Conservation (phyloP, 2,113 vertebrate genomes). For the Lophotis ruficrista region DNA sequence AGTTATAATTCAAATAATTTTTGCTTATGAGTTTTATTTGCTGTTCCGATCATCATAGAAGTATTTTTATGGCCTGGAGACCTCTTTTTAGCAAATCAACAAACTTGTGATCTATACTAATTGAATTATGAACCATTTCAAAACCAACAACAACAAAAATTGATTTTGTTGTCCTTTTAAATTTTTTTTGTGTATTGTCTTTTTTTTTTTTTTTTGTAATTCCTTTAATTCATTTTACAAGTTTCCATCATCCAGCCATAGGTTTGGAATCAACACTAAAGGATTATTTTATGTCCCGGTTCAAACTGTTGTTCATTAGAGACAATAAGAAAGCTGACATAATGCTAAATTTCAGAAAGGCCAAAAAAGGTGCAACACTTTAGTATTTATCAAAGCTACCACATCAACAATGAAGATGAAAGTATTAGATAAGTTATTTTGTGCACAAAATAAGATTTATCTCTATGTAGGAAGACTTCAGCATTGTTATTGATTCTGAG, state of each 20-base stretch:
- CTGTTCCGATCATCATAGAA: neutral
- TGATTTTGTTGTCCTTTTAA: neutral
- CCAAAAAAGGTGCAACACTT: constrained; percentile 26
- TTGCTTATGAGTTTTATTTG: neutral
- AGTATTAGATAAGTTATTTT: constrained; percentile 47
- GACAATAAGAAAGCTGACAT: constrained; percentile 22
- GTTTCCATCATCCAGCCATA: constrained; percentile 23
- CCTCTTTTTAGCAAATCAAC: constrained; percentile 1
- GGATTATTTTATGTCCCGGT: constrained; percentile 43
- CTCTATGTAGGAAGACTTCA: constrained; percentile 34
- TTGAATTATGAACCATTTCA: constrained; percentile 14
- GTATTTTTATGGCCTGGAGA: constrained; percentile 18
- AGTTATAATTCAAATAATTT: neutral
- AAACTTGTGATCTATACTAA: neutral
- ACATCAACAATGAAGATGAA: constrained; percentile 35
- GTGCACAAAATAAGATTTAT: constrained; percentile 29
- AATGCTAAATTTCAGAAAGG: constrained; percentile 41
- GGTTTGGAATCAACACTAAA: constrained; percentile 17
- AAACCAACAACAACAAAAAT: neutral
- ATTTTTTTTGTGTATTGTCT: neutral
- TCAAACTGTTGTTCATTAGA: constrained; percentile 41
- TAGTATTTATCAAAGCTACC: constrained; percentile 27
- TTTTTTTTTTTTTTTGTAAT: constrained; percentile 42
- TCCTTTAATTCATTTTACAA: neutral
- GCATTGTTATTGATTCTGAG: constrained; percentile 63